These are phyloP conservation scores for Molanna angustata DNA, from an alignment of 2,888 invertebrate genomes.

Conservation along the genomic window DNA sequence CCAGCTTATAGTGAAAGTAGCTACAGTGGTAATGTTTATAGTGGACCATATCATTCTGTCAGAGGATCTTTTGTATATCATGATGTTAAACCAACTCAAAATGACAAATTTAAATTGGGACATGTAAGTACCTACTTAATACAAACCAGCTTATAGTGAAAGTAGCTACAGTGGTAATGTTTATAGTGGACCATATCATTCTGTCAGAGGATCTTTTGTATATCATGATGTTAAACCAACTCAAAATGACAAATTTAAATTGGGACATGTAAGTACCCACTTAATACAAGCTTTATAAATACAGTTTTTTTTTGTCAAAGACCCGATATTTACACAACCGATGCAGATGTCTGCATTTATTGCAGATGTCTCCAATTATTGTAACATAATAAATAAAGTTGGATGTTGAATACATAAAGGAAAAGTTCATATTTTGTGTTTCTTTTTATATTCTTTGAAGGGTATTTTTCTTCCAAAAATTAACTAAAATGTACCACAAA, in stretches of 20 bases:
- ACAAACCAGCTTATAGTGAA: conserved; percentile 81
- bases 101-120: conserved; percentile 72
- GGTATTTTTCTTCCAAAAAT: too few relatives aligned
- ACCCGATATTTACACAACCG: too few relatives aligned
- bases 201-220: conserved; percentile 81
- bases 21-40: conserved; percentile 85
- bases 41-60: conserved; percentile 83
- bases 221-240: conserved; percentile 83
- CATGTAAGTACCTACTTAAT: conserved; percentile 64
- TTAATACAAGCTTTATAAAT: too few relatives aligned
- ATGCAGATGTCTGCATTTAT: too few relatives aligned
- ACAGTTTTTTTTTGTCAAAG: too few relatives aligned
- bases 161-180: conserved; percentile 89
- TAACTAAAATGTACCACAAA: too few relatives aligned
- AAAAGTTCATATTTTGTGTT: too few relatives aligned
- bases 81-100: conserved; percentile 75
- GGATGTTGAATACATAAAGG: too few relatives aligned
- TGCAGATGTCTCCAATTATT: too few relatives aligned
- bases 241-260: conserved; percentile 73
- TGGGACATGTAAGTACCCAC: conserved; percentile 67
- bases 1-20: conserved; percentile 86
- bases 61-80: conserved; percentile 87
- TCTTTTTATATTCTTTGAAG: too few relatives aligned
- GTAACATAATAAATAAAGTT: too few relatives aligned
- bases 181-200: conserved; percentile 83